Conservation (phyloP, 2,797 vertebrate genomes). For the Chelonia mydas region DNA sequence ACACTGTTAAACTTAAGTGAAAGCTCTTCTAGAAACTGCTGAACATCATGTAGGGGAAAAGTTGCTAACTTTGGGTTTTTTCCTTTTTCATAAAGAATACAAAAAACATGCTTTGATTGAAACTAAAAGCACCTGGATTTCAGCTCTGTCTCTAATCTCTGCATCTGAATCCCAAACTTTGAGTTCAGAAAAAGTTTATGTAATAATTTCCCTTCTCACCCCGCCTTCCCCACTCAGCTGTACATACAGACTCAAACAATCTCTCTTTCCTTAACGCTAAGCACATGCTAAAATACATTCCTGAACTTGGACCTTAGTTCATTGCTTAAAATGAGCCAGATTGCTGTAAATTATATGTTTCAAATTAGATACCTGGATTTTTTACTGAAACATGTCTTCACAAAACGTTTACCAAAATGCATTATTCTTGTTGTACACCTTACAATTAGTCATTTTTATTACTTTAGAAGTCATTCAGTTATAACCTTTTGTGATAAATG, state of each 20-base stretch:
- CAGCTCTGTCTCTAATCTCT: neutral
- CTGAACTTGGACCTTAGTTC: neutral
- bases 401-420: slow-evolving; percentile 21
- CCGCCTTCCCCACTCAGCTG: neutral
- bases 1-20: neutral
- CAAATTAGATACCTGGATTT: slow-evolving; percentile 39
- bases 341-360: slow-evolving; percentile 55
- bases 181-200: neutral
- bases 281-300: neutral
- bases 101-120: neutral
- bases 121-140: neutral
- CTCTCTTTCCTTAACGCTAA: neutral
- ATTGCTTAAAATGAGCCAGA: slow-evolving; percentile 1
- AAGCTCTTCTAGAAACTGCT: neutral
- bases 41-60: slow-evolving; percentile 4
- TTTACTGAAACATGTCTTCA: neutral
- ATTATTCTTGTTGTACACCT: neutral
- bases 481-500: neutral
- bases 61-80: rapidly evolving
- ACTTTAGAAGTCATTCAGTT: neutral
- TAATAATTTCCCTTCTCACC: neutral
- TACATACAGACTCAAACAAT: neutral
- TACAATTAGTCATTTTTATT: neutral
- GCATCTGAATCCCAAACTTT: neutral
- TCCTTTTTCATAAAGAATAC: neutral